Base-by-base conservation (phyloP, 64 coral and sea anemone genomes). In the Actinia tenebrosa region DNA sequence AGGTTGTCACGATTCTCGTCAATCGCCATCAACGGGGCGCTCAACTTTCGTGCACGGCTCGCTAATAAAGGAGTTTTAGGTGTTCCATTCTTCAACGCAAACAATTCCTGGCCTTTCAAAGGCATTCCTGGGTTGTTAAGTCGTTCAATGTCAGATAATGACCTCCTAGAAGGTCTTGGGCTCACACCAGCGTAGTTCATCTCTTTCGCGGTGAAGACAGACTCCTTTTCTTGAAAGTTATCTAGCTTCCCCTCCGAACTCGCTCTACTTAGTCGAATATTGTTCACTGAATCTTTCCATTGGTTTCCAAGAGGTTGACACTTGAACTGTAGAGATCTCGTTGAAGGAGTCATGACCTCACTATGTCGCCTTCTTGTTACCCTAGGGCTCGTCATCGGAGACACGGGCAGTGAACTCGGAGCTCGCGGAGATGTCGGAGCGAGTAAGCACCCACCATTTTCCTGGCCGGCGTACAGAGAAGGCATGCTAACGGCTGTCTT, bases 281-380 rank as follows among this genome's bases (percentile, higher is more conserved):
- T 75, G 13, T 75, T 75, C 10, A 75, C n/a, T n/a, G n/a, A 27
- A 43, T 27, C 69, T 42, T 75, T 14, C 27, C 8, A 75, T 75
- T 75, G 10, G 20, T 66, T 66, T 66, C 19, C 63, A 66, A 22
- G 63, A 66, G 63, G 6, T 66, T 75, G 25, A 42, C 69, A n/a
- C 69, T 75, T 75, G 64, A 69, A 69, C 69, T 42, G 69, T 75
- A 75, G 69, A 75, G 69, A 27, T 26, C 69, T 75, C 26, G 69
- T 66, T 66, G 17, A 66, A 66, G 22, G 26, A 75, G 69, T 15
- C 9, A 75, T 30, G 1, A 37, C 69, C 42, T 75, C 69, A 75
- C 69, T 75, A 10, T 75, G n/a, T 15, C 69, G 23, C 42, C 69
- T n/a, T 37, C 69, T 75, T 75, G 69, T 4, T 30, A 37, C 9